Base-by-base conservation (phyloP, 2,797 vertebrate species). In the Pseudochromis fuscus region DNA sequence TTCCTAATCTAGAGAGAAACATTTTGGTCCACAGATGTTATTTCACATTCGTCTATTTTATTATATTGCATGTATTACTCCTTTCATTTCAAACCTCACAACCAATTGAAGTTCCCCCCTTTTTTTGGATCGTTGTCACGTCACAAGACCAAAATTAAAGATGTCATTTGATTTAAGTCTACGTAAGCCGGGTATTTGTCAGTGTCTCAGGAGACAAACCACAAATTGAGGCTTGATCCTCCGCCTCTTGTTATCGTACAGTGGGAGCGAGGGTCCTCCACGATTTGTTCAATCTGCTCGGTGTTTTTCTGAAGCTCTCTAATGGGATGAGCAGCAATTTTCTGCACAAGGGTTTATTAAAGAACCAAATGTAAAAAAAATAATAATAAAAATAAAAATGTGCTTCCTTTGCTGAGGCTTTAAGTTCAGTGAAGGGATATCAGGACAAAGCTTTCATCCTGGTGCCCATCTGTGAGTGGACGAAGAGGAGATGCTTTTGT, bases 151-250 rank as follows among this genome's bases (percentile, higher is more conserved):
- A 79, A 90, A n/a, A 89, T 91, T 78, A 85, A 90, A 91, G 80
- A 87, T 91, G 90, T 89, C 61, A 75, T 90, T 84, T 72, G 72
- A 68, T 82, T 68, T 90, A 87, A 90, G 80, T 83, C 83, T 79
- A 33, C 25, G 66, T 92, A 92, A 93, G 87, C 88, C 79, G 78
- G 68, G 77, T 87, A 79, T 91, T 92, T 91, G 87, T 75, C 82
- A 55, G 75, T 72, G 67, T 85, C 92, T 81, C 87, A 28, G 53
- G 90, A 87, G 91, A 89, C 35, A 0, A 52, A 77, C 40, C 44
- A 60, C 71, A 87, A 88, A 91, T 93, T 88, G 73, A 89, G 69
- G 76, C 62, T 75, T 92, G 77, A 89, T 85, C 88, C 82, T 75
- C 40, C 15, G 13, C 51, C 74, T 74, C 67, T 82, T 80, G 49